Evolutionary conservation across 2,888 invertebrate genomes (phyloP).

Genomic region (Lepidochrysops patricia): DNA sequence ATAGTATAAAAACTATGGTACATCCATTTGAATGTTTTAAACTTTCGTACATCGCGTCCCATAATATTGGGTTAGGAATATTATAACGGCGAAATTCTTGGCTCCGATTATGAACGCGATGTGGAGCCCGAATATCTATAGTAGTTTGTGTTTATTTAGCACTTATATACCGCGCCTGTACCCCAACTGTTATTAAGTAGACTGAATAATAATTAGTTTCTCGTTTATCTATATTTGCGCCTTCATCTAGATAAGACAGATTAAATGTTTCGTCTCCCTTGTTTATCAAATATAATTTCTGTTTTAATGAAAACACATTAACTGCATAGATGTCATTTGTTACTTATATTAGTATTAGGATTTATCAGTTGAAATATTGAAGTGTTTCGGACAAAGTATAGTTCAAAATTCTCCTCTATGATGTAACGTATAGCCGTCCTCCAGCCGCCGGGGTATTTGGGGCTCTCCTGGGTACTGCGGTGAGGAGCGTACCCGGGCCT

Average conservation of each 20-base stretch:
- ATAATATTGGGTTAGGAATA: conserved; percentile 14
- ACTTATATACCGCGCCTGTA: conserved; percentile 11
- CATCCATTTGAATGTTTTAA: background rate
- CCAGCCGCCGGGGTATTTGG: too few species aligned
- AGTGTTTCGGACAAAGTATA: too few species aligned
- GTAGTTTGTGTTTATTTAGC: background rate
- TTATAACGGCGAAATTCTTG: conserved; percentile 16
- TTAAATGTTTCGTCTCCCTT: background rate
- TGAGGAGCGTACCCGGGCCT: too few species aligned
- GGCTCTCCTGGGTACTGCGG: too few species aligned
- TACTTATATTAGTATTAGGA: too few species aligned
- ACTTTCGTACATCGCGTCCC: background rate
- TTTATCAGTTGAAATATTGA: too few species aligned
- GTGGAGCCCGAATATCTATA: conserved; percentile 15
- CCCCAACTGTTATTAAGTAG: background rate
- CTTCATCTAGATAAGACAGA: background rate
- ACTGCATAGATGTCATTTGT: too few species aligned
- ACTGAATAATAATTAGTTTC: background rate
- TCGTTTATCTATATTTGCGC: background rate
- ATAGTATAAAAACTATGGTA: too few species aligned
- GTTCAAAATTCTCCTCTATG: too few species aligned
- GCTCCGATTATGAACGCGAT: conserved; percentile 17
- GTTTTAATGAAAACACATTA: too few species aligned
- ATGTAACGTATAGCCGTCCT: too few species aligned
- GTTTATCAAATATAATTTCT: background rate